Evolutionary conservation across 2,797 vertebrate species (phyloP).

Genomic region (Pterois miles): DNA sequence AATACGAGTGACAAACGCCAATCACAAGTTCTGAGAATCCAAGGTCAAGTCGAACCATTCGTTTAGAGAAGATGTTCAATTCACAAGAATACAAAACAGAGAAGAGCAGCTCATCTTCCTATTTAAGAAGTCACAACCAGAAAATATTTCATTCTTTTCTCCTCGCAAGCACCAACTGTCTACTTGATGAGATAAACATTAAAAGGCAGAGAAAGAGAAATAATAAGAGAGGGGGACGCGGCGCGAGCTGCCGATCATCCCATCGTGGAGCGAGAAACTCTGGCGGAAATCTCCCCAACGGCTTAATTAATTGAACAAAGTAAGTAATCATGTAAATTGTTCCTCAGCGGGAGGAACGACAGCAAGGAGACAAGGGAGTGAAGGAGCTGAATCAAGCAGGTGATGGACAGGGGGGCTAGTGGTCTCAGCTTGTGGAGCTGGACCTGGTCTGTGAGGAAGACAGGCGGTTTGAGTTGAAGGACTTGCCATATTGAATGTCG

Average conservation of each 20-base stretch:
- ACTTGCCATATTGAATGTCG: slow-evolving; percentile 24
- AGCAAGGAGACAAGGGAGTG: not conserved
- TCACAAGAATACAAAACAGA: not conserved
- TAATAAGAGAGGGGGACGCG: not conserved
- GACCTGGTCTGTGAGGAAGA: slow-evolving; percentile 11
- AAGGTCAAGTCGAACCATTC: not conserved
- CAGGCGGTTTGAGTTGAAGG: slow-evolving; percentile 49
- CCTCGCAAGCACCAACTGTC: slow-evolving; percentile 13
- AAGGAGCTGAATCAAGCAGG: slow-evolving; percentile 21
- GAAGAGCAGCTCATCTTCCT: not conserved
- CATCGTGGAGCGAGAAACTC: slow-evolving; percentile 21
- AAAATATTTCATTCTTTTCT: slow-evolving; percentile 11
- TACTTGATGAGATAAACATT: slow-evolving; percentile 60
- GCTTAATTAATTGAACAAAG: slow-evolving; percentile 70
- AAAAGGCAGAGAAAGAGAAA: slow-evolving; percentile 7
- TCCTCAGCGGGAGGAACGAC: slow-evolving; percentile 11
- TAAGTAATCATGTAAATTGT: slow-evolving; percentile 64
- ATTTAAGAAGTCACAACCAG: not conserved
- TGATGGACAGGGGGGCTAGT: slow-evolving; percentile 25
- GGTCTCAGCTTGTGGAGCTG: slow-evolving; percentile 24
- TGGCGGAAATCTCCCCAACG: slow-evolving; percentile 39
- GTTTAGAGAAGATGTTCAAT: not conserved
- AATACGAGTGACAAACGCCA: not conserved
- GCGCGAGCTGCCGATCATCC: slow-evolving; percentile 59
- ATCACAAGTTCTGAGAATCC: not conserved